Evolutionary conservation across 2,113 vertebrate genomes (phyloP).

Genomic region (Brachyhypopomus gauderio): DNA sequence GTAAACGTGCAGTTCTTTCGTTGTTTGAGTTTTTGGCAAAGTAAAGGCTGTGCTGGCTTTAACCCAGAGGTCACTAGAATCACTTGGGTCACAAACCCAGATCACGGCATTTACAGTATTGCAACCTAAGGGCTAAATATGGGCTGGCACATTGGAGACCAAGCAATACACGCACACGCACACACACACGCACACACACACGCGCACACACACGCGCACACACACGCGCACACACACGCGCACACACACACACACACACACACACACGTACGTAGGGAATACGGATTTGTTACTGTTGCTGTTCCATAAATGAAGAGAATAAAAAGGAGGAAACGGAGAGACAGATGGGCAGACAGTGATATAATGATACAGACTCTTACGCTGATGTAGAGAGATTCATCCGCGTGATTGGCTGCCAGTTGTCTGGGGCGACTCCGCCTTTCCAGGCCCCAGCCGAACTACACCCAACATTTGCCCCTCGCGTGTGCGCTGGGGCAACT

Average conservation of each 20-base stretch:
- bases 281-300: not conserved
- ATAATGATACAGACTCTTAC: not conserved
- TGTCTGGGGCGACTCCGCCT: not conserved
- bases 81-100: no score
- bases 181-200: constrained; percentile 11
- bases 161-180: not conserved
- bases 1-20: not conserved
- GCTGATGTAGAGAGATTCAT: no score
- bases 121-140: not conserved
- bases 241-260: constrained; percentile 7
- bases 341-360: constrained; percentile 36
- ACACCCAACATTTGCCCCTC: not conserved
- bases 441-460: no score
- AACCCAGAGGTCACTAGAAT: no score
- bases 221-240: constrained; percentile 3
- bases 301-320: not conserved
- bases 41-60: not conserved
- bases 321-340: constrained; percentile 21
- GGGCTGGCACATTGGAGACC: not conserved
- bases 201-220: not conserved
- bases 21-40: not conserved
- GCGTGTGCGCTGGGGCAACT: no score
- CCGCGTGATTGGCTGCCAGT: not conserved
- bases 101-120: not conserved
- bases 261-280: not conserved